phyloP scores from a whole-genome alignment of 2,888 invertebrate species.

The Amiota minor region DNA sequence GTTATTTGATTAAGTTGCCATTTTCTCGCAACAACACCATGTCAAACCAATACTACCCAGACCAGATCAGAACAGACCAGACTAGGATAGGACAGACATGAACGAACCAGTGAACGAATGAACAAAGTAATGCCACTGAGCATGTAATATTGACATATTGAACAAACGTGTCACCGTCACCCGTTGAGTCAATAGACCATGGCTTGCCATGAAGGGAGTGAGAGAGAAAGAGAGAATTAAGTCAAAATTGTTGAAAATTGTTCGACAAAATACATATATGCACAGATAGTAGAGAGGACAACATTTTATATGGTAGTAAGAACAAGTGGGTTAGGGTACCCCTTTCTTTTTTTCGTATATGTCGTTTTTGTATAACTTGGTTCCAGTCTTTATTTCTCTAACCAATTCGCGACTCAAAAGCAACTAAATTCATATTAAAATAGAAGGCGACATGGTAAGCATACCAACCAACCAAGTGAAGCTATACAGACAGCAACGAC shows the following conservation, averaged over 20 bases:
- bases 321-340: constrained; percentile 15
- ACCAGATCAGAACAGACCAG: too few relatives aligned
- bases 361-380: not conserved
- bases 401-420: constrained; percentile 54
- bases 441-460: constrained; percentile 62
- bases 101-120: constrained; percentile 28
- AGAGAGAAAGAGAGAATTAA: not conserved
- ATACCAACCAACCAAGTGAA: constrained; percentile 40
- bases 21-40: constrained; percentile 33
- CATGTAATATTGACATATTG: constrained; percentile 67
- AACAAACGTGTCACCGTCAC: constrained; percentile 57
- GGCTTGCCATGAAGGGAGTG: too few relatives aligned
- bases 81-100: too few relatives aligned
- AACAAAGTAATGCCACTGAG: constrained; percentile 57
- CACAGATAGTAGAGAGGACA: constrained; percentile 44
- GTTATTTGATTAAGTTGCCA: constrained; percentile 67
- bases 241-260: constrained; percentile 48
- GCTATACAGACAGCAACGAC: constrained; percentile 13
- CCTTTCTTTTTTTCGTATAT: not conserved
- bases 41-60: too few relatives aligned
- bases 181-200: constrained; percentile 37
- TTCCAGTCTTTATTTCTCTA: constrained; percentile 18
- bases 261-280: constrained; percentile 46
- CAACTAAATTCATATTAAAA: constrained; percentile 66
- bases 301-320: not conserved